phyloP scores from a whole-genome alignment of 2,113 vertebrate species.

The Sorex fumeus region DNA sequence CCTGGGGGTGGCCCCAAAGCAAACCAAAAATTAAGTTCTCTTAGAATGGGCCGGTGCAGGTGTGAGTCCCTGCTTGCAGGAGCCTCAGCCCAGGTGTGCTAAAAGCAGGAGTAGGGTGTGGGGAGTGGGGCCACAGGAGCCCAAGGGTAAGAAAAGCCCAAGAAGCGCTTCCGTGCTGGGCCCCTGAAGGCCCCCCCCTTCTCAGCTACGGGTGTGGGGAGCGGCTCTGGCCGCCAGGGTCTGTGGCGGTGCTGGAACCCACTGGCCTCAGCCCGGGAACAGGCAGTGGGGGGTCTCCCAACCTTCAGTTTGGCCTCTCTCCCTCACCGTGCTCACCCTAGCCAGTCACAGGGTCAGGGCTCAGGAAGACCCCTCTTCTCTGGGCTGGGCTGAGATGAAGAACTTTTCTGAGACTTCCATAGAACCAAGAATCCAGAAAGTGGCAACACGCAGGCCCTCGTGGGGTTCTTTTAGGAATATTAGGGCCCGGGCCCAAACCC shows the following conservation, averaged over 20 bases:
- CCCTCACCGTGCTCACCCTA: constrained; percentile 13
- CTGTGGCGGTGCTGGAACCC: too few relatives aligned
- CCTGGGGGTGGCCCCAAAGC: too few relatives aligned
- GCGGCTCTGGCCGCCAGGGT: neutral
- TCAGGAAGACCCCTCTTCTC: constrained; percentile 60
- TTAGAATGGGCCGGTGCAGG: too few relatives aligned
- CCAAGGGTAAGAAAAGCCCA: neutral
- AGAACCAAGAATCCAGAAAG: neutral
- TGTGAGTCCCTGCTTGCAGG: neutral
- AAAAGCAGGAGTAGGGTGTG: too few relatives aligned
- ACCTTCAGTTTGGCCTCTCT: neutral
- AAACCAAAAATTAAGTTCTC: too few relatives aligned
- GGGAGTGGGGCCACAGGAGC: too few relatives aligned
- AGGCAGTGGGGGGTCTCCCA: too few relatives aligned
- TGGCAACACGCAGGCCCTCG: constrained; percentile 12
- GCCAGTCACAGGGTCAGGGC: too few relatives aligned
- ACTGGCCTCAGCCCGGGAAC: too few relatives aligned
- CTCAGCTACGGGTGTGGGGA: neutral
- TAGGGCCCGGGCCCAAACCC: constrained; percentile 44
- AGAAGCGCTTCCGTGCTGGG: neutral
- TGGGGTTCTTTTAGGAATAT: constrained; percentile 37
- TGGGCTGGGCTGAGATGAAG: constrained; percentile 55
- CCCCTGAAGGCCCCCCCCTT: fast-evolving
- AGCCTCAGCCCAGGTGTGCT: neutral
- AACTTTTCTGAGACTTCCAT: constrained; percentile 10